Evolutionary conservation across 2,888 invertebrate species (phyloP), one percentile per base, ranked within the genome.

Genomic region (Macrophya annulata): DNA sequence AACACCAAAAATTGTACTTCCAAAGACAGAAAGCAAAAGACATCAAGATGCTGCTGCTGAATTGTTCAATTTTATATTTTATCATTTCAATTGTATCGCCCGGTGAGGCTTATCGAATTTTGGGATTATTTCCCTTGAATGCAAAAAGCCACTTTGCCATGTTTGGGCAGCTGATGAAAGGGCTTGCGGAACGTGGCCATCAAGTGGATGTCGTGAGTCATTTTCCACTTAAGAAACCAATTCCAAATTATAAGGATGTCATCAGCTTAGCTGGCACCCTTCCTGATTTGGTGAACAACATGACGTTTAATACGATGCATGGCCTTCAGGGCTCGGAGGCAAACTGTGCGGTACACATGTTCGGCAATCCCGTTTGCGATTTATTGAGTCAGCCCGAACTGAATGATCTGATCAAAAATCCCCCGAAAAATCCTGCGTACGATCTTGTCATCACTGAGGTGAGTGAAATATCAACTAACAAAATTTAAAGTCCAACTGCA

Each of bases 61-160:
- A 25, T 55, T 71, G 48, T 31, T 68, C 40, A 15, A 5, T 68
- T 15, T 25, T 71, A 68, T 59, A 83, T 43, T 45, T 84, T 45
- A 0, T 83, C 43, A 55, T 40, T 86, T 84, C 0, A 92, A 3
- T 77, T 68, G 6, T 62, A n/a, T 48, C 45, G 3, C 21, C 37
- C 3, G 45, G 92, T 48, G 93, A 92, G 3, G 86, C 86, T 12
- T 91, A 93, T 0, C 91, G 90, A 65, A 94, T 94, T 81, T 89
- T 94, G 40, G 94, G 93, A 0, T 90, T 94, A 0, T 94, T 93
- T 86, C 91, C 93, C 1, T 94, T 94, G 86, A 93, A 94, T 31
- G 94, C 93, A n/a, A 93, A 92, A 85, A 94, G 94, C 77, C 94
- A 94, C 86, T 93, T 91, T 43, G 93, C 93, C 90, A 94, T 94